Evolutionary conservation across 2,797 vertebrate species (phyloP), one percentile per base, ranked within the genome.

Genomic region (Halcyon smyrnensis): DNA sequence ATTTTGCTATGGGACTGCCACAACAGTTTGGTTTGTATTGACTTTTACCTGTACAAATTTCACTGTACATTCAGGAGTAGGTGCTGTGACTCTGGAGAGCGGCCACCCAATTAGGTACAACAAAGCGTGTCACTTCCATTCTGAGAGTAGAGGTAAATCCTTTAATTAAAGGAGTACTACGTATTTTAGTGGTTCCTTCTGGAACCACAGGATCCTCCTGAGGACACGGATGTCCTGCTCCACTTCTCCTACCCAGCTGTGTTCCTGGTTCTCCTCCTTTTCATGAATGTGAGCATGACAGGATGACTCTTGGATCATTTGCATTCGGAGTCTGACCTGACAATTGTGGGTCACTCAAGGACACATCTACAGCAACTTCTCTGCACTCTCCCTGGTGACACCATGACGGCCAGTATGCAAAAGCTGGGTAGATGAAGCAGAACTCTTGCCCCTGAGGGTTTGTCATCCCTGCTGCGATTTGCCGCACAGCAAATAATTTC

Each of bases 131-230:
- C 56, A 94, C 88, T 88, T 86, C 85, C 76, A 89, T 64, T 57
- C 87, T 19, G 32, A 93, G 85, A 87, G 70, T 82, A 48, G 67
- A 68, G 75, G 89, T 87, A 94, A 96, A 96, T 87, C 93, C 87
- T 95, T 90, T 97, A 96, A 96, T 94, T 96, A 94, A 95, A 92
- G 71, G 27, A 85, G 60, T 83, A 82, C 87, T 93, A 89, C 34
- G 15, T 89, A 96, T 75, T 92, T 94, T 10, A 90, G 94, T 90
- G 37, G 67, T 71, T 95, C 60, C 89, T 95, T 88, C 80, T 90
- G 94, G 77, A 95, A 89, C 85, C 85, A 60, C 74, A 70, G 41
- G 48, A 94, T 93, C 39, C 93, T 96, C 90, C 87, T 84, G 91
- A 94, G 94, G 94, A 90, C 89, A 89, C 32, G 74, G 70, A 88